Conservation (phyloP, 2,113 vertebrate genomes). For the Crotalus helleri region DNA sequence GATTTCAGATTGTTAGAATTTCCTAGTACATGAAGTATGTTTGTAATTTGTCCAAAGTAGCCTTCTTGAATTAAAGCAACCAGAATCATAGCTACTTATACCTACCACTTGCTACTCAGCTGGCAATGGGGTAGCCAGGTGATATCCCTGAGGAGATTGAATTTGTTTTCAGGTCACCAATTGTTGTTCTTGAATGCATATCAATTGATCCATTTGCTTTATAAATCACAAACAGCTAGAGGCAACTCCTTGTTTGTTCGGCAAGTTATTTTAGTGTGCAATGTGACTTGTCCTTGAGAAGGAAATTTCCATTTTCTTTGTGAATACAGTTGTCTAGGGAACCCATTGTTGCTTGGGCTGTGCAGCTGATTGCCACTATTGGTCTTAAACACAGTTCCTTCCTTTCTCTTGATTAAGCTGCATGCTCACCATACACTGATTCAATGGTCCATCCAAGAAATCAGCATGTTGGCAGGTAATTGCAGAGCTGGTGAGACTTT, state of each 20-base stretch:
- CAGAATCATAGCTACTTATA: background rate
- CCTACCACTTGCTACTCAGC: background rate
- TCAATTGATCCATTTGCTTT: background rate
- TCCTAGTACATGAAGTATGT: background rate
- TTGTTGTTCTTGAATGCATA: background rate
- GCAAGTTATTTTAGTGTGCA: background rate
- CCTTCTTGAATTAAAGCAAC: background rate
- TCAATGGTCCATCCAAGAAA: conserved; percentile 53
- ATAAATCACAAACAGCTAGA: background rate
- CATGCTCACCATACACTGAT: background rate
- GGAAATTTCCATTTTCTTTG: conserved; percentile 12
- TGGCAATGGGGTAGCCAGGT: background rate
- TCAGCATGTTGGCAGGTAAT: conserved; percentile 51
- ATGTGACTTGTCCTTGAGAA: conserved; percentile 7
- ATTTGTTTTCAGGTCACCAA: background rate
- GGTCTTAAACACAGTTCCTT: background rate
- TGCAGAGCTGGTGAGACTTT: background rate
- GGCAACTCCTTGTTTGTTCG: background rate
- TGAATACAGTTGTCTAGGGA: conserved; percentile 22
- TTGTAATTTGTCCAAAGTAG: background rate
- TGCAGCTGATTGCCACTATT: background rate
- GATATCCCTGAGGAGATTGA: background rate
- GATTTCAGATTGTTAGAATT: background rate
- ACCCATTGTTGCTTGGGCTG: conserved; percentile 7
- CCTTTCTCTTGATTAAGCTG: background rate